These are phyloP conservation scores for Microplitis demolitor DNA, from an alignment of 1,140 invertebrate species.

Conservation along the genomic window DNA sequence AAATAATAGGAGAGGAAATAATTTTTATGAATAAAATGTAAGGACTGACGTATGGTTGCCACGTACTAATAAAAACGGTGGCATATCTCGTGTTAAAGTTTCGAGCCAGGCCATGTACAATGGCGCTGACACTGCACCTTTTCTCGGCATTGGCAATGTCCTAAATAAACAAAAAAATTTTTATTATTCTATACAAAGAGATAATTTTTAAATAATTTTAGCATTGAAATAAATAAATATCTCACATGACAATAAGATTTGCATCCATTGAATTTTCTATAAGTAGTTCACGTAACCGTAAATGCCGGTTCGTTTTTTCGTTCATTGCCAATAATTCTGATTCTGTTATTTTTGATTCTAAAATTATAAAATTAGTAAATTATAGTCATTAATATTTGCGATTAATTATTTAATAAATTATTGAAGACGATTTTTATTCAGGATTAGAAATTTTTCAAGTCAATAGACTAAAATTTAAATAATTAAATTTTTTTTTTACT, in stretches of 20 bases:
- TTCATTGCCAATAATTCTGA: slow-evolving; percentile 83
- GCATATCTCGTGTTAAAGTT: slow-evolving; percentile 85
- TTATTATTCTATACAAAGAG: background rate
- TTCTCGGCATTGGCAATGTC: slow-evolving; percentile 91
- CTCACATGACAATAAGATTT: slow-evolving; percentile 88
- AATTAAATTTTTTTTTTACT: no score
- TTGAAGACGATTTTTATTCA: no score
- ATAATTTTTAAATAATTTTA: background rate
- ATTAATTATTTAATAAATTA: background rate
- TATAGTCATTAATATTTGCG: background rate
- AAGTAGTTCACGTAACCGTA: slow-evolving; percentile 85
- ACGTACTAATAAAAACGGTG: slow-evolving; percentile 87
- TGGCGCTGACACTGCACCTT: slow-evolving; percentile 84
- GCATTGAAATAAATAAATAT: slow-evolving; percentile 33
- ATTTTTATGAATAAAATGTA: slow-evolving; percentile 90
- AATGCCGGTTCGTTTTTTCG: slow-evolving; percentile 89
- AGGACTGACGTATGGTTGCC: slow-evolving; percentile 96
- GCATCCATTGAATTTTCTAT: slow-evolving; percentile 84
- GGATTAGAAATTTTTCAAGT: no score
- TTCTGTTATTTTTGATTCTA: slow-evolving; percentile 69
- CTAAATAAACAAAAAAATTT: slow-evolving; percentile 50
- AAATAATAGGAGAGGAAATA: background rate
- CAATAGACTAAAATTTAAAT: no score
- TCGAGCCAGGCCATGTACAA: slow-evolving; percentile 96
- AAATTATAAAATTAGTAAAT: background rate